Base-by-base conservation (phyloP, 2,113 vertebrate species). In the Centrocercus urophasianus region DNA sequence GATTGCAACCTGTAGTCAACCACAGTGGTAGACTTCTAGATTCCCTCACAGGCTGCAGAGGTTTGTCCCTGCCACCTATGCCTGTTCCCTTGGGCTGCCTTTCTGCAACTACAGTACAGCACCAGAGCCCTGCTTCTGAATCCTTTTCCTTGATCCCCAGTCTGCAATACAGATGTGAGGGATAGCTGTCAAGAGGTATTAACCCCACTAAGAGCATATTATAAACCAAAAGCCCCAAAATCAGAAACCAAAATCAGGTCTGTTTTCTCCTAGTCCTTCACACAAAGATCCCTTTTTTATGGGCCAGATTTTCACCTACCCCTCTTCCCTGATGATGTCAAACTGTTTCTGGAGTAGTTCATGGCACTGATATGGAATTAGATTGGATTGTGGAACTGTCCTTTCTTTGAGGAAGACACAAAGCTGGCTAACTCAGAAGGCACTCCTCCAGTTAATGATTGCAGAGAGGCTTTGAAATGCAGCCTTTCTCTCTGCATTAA, bases 341-440 rank as follows among this genome's bases (percentile, higher is more conserved):
- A 59, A 34, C n/a, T 17, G 48, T 76, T 65, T 28, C 10, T 30
- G 47, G 59, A 60, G 14, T 16, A 21, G 54, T 34, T 90, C 38
- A 19, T 42, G 30, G 42, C 45, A 69, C 30, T 42, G 61, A 67
- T 56, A 10, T 8, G 13, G 11, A 32, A 22, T 63, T 71, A 70
- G 83, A 65, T 89, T 64, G 71, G 48, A 54, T 60, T 9, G 8
- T 67, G 85, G 69, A 36, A 36, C 56, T 88, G 89, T 27, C 67
- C 54, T 82, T 93, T 67, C 60, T 70, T 48, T 59, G 27, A 36
- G n/a, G 57, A 92, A 86, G 38, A 81, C 54, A 89, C 73, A 74
- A 84, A 84, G 54, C 89, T 87, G 59, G 38, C 56, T 85, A 45
- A 72, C 50, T 89, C 66, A 70, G 85, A 48, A 83, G 67, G 66